phyloP scores from a whole-genome alignment of 2,113 vertebrate species.

The Theristicus caerulescens region DNA sequence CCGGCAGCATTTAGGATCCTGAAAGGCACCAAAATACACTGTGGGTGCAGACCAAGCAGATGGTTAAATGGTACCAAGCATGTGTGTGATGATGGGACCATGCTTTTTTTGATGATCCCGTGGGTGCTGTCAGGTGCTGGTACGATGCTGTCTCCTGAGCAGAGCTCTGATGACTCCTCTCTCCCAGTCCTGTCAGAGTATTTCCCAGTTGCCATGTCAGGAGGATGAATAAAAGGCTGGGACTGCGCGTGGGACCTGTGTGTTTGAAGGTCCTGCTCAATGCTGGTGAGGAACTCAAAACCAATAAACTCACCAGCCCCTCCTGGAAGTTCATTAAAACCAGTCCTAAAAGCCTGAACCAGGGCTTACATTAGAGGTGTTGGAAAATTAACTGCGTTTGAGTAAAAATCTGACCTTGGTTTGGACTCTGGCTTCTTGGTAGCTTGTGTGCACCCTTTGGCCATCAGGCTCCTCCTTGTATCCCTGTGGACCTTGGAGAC shows the following conservation, averaged over 20 bases:
- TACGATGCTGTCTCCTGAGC: not conserved
- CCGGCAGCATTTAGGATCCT: not conserved
- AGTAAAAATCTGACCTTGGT: not conserved
- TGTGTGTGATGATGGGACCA: fast-evolving
- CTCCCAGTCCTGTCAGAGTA: not conserved
- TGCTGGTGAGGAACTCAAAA: not conserved
- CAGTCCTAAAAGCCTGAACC: not conserved
- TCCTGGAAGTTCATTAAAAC: not conserved
- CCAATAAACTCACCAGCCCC: not conserved
- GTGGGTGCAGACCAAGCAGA: not conserved
- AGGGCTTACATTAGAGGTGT: not conserved
- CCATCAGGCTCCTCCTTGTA: not conserved
- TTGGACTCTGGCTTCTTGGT: not conserved
- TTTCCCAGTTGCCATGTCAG: not conserved
- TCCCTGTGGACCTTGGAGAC: not conserved
- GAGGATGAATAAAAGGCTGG: not conserved
- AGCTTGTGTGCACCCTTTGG: not conserved
- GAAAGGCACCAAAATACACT: fast-evolving
- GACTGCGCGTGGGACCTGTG: fast-evolving
- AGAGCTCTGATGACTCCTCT: not conserved
- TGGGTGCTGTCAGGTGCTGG: not conserved
- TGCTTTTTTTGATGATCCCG: not conserved
- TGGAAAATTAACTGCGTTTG: not conserved
- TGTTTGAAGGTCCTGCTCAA: not conserved
- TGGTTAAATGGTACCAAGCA: not conserved